Conservation (phyloP, 1,140 invertebrate genomes). For the Caerostris darwini region DNA sequence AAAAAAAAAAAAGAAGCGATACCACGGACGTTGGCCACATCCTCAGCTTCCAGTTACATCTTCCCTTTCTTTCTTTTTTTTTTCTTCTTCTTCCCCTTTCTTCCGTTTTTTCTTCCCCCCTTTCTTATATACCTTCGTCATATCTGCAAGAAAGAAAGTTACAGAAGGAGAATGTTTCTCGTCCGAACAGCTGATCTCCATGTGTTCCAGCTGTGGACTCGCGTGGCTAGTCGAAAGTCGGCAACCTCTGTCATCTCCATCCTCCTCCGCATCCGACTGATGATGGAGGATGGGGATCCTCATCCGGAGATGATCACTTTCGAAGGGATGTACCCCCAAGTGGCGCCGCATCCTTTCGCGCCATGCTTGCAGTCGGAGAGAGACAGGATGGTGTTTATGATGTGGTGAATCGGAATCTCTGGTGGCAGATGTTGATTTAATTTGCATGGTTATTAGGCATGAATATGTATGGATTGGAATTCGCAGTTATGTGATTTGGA, state of each 20-base stretch:
- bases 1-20: not conserved
- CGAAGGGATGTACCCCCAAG: not conserved
- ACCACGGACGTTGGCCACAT: not conserved
- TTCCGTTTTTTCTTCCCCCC: not conserved
- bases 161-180: not conserved
- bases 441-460: too few species aligned
- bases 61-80: not conserved
- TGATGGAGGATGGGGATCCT: slow-evolving; percentile 30
- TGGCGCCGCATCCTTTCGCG: not conserved
- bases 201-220: slow-evolving; percentile 60
- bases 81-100: too few species aligned
- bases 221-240: slow-evolving; percentile 62
- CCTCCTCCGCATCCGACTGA: slow-evolving; percentile 16
- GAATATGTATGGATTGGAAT: too few species aligned
- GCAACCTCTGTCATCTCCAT: slow-evolving; percentile 49
- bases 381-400: too few species aligned
- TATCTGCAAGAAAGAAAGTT: not conserved
- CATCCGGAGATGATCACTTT: slow-evolving; percentile 25
- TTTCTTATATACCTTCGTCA: not conserved
- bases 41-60: not conserved
- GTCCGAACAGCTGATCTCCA: slow-evolving; percentile 59
- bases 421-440: too few species aligned
- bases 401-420: too few species aligned
- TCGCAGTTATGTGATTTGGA: too few species aligned
- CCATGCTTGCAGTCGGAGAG: not conserved